Base-by-base conservation (phyloP, 2,888 invertebrate genomes). In the Drosophila suboccidentalis region DNA sequence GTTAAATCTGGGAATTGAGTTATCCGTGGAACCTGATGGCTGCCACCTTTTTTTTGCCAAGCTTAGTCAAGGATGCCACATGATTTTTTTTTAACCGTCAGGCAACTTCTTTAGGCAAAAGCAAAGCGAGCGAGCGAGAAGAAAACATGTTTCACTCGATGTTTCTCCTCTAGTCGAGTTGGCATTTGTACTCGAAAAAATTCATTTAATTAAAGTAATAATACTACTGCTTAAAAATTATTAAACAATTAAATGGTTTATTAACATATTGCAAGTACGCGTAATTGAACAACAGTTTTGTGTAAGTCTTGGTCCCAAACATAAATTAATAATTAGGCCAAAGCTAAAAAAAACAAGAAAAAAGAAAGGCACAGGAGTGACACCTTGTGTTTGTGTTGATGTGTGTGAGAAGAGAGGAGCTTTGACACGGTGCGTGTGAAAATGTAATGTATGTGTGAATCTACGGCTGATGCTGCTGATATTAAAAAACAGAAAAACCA, bases 171-270 rank as follows among this genome's bases (percentile, higher is more conserved):
- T 29, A 29, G 29, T 29, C 82, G 83, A 75, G 83, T 84, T 84
- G 83, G 83, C 90, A 90, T 86, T 87, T 90, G 82, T 75, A 81
- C 74, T 66, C 72, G 79, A 75, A 81, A 82, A 74, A 62, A 68
- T 70, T 65, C 69, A 69, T 57, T 73, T 76, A 73, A 66, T 62
- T 64, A 84, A 69, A 63, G 57, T 49, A 64, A 63, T 66, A 53
- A 75, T 39, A 34, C 47, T 55, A 63, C 58, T 71, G 66, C 61
- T 65, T 49, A 8, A 8, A 26, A 60, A 47, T 54, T 71, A 44
- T 49, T 53, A 46, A 67, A 64, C 57, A 80, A 65, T 60, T 69
- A 80, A 76, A 76, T 76, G 76, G 54, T 72, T 64, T 46, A 59
- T 54, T 59, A 61, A 61, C 39, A 63, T 26, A 59, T 32, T 63